Percentiles rank a stretch among this genome's conserved stretches.
Conservation (phyloP, 2,888 invertebrate genomes). For the Pollenia labialis region DNA sequence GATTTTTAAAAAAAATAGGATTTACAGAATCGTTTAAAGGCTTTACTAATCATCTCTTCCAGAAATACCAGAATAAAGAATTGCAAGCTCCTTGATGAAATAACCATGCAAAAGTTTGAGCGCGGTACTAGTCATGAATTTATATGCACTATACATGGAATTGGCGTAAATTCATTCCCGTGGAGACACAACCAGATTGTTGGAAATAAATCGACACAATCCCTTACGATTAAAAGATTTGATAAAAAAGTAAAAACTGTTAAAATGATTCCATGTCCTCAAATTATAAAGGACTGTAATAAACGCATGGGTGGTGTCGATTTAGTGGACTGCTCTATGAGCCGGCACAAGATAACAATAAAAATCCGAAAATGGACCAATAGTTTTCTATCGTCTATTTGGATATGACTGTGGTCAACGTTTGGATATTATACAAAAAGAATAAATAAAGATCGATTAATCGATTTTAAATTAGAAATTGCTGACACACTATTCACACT, state of each 20-base stretch:
- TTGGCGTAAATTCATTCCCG: slow-evolving; percentile 36
- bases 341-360: slow-evolving; percentile 8
- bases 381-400: slow-evolving; percentile 52
- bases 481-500: too few relatives aligned
- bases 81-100: slow-evolving; percentile 7
- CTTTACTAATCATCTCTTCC: too few relatives aligned
- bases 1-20: too few relatives aligned
- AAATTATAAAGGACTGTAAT: slow-evolving; percentile 47
- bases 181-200: slow-evolving; percentile 64
- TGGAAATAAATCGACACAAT: too few relatives aligned
- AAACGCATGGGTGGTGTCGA: too few relatives aligned
- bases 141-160: slow-evolving; percentile 47
- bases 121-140: slow-evolving; percentile 25
- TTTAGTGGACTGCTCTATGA: slow-evolving; percentile 36
- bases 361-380: slow-evolving; percentile 61
- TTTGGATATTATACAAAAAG: slow-evolving; percentile 5
- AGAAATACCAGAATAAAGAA: slow-evolving; percentile 12
- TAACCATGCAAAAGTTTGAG: slow-evolving; percentile 10
- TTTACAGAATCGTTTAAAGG: too few relatives aligned
- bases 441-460: neutral
- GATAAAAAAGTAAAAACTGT: neutral
- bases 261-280: slow-evolving; percentile 53
- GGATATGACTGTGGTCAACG: slow-evolving; percentile 45
- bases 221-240: slow-evolving; percentile 17
- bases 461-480: neutral